These are phyloP conservation scores for Pseudobourletiella spinata DNA, from an alignment of 1,140 invertebrate species.

Conservation along the genomic window DNA sequence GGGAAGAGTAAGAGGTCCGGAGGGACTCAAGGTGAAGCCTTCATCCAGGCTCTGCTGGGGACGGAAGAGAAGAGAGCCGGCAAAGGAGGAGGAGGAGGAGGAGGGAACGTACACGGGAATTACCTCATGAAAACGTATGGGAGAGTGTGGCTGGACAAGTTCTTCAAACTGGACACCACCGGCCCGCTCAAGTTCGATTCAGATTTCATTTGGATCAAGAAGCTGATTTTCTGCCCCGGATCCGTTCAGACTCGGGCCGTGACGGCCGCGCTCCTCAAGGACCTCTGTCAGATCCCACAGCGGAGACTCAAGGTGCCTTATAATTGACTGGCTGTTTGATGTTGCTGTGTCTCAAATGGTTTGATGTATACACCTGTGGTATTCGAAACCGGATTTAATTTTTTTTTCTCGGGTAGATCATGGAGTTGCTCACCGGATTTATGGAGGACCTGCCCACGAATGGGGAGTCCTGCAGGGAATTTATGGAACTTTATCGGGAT, in stretches of 20 bases:
- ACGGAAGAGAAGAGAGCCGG: conserved; percentile 5
- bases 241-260: conserved; percentile 32
- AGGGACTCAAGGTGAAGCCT: not conserved
- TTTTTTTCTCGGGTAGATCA: conserved; percentile 49
- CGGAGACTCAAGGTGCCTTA: conserved; percentile 26
- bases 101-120: conserved; percentile 18
- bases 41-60: not conserved
- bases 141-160: conserved; percentile 43
- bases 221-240: conserved; percentile 33
- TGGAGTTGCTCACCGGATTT: conserved; percentile 80
- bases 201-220: conserved; percentile 32
- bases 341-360: not conserved
- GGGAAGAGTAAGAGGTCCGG: not conserved
- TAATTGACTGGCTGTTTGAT: not conserved
- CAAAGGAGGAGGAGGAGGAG: conserved; percentile 36
- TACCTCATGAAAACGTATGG: conserved; percentile 73
- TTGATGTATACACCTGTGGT: not conserved
- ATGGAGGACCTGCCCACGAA: conserved; percentile 70
- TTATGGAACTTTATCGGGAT: conserved; percentile 72
- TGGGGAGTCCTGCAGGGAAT: conserved; percentile 87
- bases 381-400: too few species aligned
- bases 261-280: conserved; percentile 34
- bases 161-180: conserved; percentile 18
- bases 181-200: conserved; percentile 17
- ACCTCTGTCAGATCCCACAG: conserved; percentile 31